Evolutionary conservation across 2,113 vertebrate genomes (phyloP).

Genomic region (Ancistrus triradiatus): DNA sequence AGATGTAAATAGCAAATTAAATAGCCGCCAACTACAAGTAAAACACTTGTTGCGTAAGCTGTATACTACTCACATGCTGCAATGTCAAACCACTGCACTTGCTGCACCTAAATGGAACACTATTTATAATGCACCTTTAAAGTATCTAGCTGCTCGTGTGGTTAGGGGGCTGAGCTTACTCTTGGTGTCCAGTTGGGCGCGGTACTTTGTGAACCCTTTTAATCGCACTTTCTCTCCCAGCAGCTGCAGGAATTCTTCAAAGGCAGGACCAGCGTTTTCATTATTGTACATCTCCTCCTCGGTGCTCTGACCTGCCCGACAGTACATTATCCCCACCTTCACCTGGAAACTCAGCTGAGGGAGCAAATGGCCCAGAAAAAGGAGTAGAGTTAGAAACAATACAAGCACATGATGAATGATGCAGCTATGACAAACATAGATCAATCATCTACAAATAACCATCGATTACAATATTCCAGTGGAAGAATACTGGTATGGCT

Average conservation of each 20-base stretch:
- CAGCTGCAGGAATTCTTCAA: slow-evolving; percentile 95
- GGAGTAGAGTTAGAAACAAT: neutral
- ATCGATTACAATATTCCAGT: too few relatives aligned
- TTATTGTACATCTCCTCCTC: slow-evolving; percentile 99
- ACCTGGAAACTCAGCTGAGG: slow-evolving; percentile 90
- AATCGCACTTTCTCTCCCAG: slow-evolving; percentile 90
- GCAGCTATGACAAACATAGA: too few relatives aligned
- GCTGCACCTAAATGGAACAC: too few relatives aligned
- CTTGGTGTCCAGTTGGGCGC: slow-evolving; percentile 95
- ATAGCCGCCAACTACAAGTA: too few relatives aligned
- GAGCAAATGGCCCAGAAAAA: slow-evolving; percentile 2
- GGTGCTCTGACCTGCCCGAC: slow-evolving; percentile 90
- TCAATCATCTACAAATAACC: too few relatives aligned
- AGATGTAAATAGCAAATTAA: too few relatives aligned
- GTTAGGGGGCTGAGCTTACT: slow-evolving; percentile 69
- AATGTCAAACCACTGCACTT: too few relatives aligned
- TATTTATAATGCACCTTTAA: too few relatives aligned
- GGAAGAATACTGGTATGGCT: too few relatives aligned
- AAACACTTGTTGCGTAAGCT: too few relatives aligned
- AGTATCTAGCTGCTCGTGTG: neutral
- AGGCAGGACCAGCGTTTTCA: slow-evolving; percentile 85
- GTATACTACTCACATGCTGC: too few relatives aligned
- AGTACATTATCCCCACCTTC: slow-evolving; percentile 98
- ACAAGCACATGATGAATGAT: too few relatives aligned
- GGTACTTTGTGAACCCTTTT: slow-evolving; percentile 95